Percentiles rank a stretch among this genome's conserved stretches.
Evolutionary conservation across 1,140 invertebrate genomes (phyloP).

Genomic region (Drosophila trapezifrons): DNA sequence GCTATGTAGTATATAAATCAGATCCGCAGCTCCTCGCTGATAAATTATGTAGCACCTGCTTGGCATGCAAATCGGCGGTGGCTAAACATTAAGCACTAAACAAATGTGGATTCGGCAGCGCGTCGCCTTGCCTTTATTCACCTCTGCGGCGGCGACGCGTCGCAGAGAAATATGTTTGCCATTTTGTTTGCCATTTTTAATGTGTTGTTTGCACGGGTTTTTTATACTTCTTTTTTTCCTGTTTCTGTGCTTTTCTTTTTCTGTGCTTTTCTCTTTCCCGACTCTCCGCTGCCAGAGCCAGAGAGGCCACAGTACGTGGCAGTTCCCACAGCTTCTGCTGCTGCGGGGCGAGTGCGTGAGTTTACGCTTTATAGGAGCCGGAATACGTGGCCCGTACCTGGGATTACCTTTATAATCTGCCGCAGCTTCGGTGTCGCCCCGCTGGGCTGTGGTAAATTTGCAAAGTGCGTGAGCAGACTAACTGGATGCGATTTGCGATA

Average conservation of each 20-base stretch:
- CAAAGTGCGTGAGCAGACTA: conserved; percentile 79
- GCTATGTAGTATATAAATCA: conserved; percentile 69
- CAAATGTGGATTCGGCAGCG: conserved; percentile 68
- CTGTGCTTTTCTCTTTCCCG: conserved; percentile 38
- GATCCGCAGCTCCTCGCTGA: conserved; percentile 50
- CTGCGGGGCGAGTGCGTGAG: conserved; percentile 62
- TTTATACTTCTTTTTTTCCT: conserved; percentile 10
- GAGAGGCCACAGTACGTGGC: conserved; percentile 45
- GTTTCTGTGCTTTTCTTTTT: conserved; percentile 12
- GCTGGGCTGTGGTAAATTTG: conserved; percentile 76
- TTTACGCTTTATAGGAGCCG: conserved; percentile 70
- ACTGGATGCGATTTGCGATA: conserved; percentile 44
- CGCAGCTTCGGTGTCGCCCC: conserved; percentile 34
- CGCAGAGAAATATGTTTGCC: conserved; percentile 73
- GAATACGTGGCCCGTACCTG: conserved; percentile 64
- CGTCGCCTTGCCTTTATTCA: conserved; percentile 61
- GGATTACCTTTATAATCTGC: conserved; percentile 77
- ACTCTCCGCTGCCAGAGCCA: conserved; percentile 21
- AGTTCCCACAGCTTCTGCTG: conserved; percentile 42
- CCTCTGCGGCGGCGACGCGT: conserved; percentile 50
- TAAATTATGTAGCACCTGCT: conserved; percentile 74
- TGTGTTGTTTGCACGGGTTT: conserved; percentile 56
- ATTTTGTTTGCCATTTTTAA: conserved; percentile 83
- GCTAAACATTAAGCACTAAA: conserved; percentile 76
- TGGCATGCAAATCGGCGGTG: conserved; percentile 71